These are phyloP conservation scores for Phylloscopus whistleri DNA, from an alignment of 2,113 vertebrate species.

Conservation along the genomic window DNA sequence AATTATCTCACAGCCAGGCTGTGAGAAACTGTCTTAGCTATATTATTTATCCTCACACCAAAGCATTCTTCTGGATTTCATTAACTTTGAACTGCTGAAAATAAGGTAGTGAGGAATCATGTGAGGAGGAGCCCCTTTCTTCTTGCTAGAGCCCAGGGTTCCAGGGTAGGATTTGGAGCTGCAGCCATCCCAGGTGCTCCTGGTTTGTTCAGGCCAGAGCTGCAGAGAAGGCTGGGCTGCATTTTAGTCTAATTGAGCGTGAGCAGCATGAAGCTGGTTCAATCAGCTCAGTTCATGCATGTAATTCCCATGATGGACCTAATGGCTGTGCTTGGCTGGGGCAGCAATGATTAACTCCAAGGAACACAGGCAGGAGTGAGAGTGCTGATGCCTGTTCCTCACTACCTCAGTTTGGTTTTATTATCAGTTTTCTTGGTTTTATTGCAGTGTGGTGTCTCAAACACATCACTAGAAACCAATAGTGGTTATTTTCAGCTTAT, in stretches of 20 bases:
- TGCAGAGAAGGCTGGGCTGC: background rate
- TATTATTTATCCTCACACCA: background rate
- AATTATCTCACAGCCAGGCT: background rate
- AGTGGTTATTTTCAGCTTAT: background rate
- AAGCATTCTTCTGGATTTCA: background rate
- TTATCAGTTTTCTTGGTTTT: background rate
- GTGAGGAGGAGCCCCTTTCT: background rate
- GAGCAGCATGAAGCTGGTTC: background rate
- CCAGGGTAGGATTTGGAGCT: background rate
- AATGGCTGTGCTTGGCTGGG: background rate
- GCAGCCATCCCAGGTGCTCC: background rate
- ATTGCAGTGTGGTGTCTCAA: background rate
- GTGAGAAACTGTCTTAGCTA: background rate
- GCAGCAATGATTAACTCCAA: slow-evolving; percentile 1
- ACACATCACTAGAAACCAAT: background rate
- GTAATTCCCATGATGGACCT: background rate
- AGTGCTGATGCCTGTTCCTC: background rate
- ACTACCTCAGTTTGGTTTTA: background rate
- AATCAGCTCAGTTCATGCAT: background rate
- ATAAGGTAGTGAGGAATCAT: background rate
- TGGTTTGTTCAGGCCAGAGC: background rate
- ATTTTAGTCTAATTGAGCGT: slow-evolving; percentile 13
- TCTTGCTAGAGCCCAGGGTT: background rate
- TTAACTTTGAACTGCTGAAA: background rate
- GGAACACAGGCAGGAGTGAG: background rate